Base-by-base conservation (phyloP, 2,113 vertebrate species). In the Emydocephalus ijimae region DNA sequence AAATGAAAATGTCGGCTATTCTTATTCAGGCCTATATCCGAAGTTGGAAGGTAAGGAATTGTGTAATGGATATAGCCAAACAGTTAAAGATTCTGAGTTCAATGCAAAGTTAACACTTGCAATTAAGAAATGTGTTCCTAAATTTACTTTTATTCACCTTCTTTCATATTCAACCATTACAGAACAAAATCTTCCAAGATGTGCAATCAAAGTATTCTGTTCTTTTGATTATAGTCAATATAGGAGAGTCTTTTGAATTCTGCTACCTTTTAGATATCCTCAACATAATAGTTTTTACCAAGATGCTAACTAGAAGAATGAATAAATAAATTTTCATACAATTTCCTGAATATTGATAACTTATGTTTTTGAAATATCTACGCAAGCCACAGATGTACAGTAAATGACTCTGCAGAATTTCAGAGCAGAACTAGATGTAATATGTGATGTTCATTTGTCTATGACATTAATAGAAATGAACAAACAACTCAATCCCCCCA, bases 1-100 rank as follows among this genome's bases (percentile, higher is more conserved):
- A 96, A 92, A 96, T 96, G 21, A 97, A 94, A 93, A 39, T 69
- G 0, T 97, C 98, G 0, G 89, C 24, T 0, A 74, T 98, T 91
- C 15, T 97, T 90, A 93, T 98, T 91, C 98, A 98, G 94, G 95
- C 98, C 0, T 98, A 96, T 0, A 90, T 94, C 0, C 96, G 98
- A 87, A 98, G 98, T 18, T 98, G 98, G 98, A 98, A 97, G 98
- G 98, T 98, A 96, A 97, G 93, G 86, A 48, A 18, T 81, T 81
- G 34, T 21, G 34, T 34, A 3, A 50, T 74, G 59, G 18, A 26
- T 29, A 20, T n/a, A 85, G 10, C 52, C 20, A n/a, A 18, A 39
- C 39, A 52, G 6, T 48, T 92, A 23, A 10, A n/a, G 54, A 55
- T 34, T 21, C 26, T 57, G 21, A 18, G 11, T 15, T 91, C 20